A percentile compares a stretch with the other conserved stretches of the same genome.
Evolutionary conservation across 2,888 invertebrate genomes (phyloP).

Genomic region (Drymonia ruficornis): DNA sequence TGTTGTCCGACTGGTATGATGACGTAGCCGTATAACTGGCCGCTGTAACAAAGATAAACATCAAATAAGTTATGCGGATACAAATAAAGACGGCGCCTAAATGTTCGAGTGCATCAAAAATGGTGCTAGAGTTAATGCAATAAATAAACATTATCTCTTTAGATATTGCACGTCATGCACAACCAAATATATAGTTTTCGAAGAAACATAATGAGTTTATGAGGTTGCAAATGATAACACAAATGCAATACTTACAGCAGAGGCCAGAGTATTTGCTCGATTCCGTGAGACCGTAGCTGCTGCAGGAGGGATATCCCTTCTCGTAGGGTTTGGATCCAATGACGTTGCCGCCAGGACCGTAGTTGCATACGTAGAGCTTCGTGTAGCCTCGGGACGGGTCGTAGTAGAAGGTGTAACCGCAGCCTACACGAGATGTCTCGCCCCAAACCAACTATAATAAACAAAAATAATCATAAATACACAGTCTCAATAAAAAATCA

Average conservation of each 20-base stretch:
- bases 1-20: slow-evolving; percentile 71
- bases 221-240: not conserved
- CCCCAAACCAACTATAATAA: slow-evolving; percentile 92
- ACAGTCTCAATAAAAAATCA: not conserved
- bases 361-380: slow-evolving; percentile 94
- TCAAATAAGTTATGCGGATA: slow-evolving; percentile 26
- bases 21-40: slow-evolving; percentile 71
- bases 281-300: slow-evolving; percentile 87
- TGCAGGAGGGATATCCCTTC: slow-evolving; percentile 90
- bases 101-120: slow-evolving; percentile 3
- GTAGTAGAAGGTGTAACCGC: slow-evolving; percentile 93
- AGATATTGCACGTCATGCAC: not conserved
- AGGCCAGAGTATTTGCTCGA: slow-evolving; percentile 91
- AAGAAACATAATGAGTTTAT: not conserved
- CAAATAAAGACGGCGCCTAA: slow-evolving; percentile 3
- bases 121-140: slow-evolving; percentile 12
- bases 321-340: slow-evolving; percentile 90
- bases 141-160: slow-evolving; percentile 17
- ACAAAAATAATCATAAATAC: slow-evolving; percentile 23
- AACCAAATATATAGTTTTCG: not conserved
- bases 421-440: slow-evolving; percentile 93
- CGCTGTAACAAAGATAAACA: slow-evolving; percentile 60
- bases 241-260: slow-evolving; percentile 86
- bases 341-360: slow-evolving; percentile 93
- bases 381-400: slow-evolving; percentile 90